A percentile compares a stretch with the other conserved stretches of the same genome.
phyloP scores from a whole-genome alignment of 2,113 vertebrate species.

The Grammomys dolichurus region DNA sequence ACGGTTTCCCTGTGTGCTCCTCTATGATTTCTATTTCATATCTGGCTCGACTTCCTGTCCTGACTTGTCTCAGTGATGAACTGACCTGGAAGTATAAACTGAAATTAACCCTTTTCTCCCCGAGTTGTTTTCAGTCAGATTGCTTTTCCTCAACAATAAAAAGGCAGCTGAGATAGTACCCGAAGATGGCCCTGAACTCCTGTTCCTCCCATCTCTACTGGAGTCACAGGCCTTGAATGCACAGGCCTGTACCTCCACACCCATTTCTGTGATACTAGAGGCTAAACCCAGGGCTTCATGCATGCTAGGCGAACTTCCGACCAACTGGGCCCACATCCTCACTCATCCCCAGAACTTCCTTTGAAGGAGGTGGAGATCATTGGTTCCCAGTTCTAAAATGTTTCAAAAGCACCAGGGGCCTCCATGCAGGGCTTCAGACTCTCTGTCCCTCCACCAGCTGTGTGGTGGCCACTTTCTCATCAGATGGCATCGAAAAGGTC shows the following conservation, averaged over 20 bases:
- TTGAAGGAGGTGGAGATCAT: not conserved
- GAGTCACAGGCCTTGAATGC: not conserved
- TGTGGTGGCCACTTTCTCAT: not conserved
- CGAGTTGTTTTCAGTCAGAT: not conserved
- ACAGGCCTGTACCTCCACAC: not conserved
- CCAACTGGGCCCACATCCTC: not conserved
- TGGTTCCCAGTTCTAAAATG: not conserved
- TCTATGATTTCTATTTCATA: not conserved
- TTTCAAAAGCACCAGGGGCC: not conserved
- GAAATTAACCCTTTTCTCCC: not conserved
- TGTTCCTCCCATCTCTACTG: not conserved
- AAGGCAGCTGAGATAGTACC: too few species aligned
- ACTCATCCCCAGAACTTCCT: not conserved
- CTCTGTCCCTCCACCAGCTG: not conserved
- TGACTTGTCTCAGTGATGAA: not conserved
- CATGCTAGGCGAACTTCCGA: too few species aligned
- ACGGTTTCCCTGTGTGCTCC: not conserved
- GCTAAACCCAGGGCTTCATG: not conserved
- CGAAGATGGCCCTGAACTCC: not conserved
- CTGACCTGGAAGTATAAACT: not conserved
- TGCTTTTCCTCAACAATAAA: not conserved
- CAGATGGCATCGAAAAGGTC: too few species aligned
- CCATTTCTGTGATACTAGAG: not conserved
- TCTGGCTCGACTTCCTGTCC: not conserved
- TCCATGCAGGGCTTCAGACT: not conserved